Evolutionary conservation across 2,888 invertebrate genomes (phyloP).

Genomic region (Iselma pallidipennis): DNA sequence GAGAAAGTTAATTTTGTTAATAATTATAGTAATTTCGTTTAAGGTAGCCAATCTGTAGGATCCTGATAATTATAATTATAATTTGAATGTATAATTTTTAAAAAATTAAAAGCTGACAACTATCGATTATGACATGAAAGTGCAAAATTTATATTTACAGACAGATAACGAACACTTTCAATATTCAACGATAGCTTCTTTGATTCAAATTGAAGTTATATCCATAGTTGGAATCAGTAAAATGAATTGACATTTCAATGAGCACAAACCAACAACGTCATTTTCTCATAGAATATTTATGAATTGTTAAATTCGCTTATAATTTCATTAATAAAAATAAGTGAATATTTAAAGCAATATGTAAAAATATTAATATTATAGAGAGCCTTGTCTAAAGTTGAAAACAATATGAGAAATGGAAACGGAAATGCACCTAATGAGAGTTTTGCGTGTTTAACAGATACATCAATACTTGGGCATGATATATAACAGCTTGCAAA

Average conservation of each 20-base stretch:
- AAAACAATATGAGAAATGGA: slow-evolving; percentile 46
- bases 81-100: not conserved
- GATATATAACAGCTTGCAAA: slow-evolving; percentile 37
- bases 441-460: slow-evolving; percentile 44
- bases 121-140: not conserved
- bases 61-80: too few species aligned
- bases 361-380: not conserved
- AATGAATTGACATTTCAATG: not conserved
- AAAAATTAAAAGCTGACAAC: not conserved
- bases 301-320: not conserved
- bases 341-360: not conserved
- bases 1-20: too few species aligned
- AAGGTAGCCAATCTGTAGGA: not conserved
- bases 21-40: not conserved
- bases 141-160: not conserved
- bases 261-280: not conserved
- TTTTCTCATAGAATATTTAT: not conserved
- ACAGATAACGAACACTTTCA: not conserved
- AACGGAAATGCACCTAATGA: slow-evolving; percentile 46
- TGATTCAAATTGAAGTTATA: not conserved
- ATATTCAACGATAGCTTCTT: not conserved
- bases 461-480: slow-evolving; percentile 40
- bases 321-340: not conserved
- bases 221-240: not conserved
- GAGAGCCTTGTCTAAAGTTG: slow-evolving; percentile 28